Conservation (phyloP, 1,140 invertebrate species). For the Schlechtendalia chinensis region DNA sequence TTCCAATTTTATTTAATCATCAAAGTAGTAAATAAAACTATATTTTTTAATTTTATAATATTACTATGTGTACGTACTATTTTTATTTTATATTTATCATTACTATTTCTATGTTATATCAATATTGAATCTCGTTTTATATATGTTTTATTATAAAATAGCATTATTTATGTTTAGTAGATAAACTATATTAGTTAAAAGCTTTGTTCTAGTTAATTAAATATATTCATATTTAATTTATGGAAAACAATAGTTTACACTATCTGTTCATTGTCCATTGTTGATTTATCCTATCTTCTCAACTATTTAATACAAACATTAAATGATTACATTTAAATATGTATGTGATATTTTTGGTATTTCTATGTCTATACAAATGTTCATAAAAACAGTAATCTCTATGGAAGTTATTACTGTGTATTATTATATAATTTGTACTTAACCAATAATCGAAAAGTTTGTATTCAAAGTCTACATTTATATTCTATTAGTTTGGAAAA, state of each 20-base stretch:
- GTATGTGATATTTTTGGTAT: no score
- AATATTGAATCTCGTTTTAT: no score
- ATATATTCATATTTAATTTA: neutral
- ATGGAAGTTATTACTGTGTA: no score
- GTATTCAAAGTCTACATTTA: no score
- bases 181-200: constrained; percentile 7
- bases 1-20: neutral
- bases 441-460: no score
- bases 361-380: no score
- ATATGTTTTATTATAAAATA: neutral
- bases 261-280: neutral
- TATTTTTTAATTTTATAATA: neutral
- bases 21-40: neutral
- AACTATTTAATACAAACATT: neutral
- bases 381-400: no score
- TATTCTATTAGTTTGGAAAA: no score
- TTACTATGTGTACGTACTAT: neutral
- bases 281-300: neutral
- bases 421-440: no score
- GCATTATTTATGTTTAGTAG: constrained; percentile 2
- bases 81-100: neutral
- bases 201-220: neutral
- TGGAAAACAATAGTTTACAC: neutral
- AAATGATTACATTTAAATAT: neutral
- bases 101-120: neutral